phyloP scores from a whole-genome alignment of 2,888 invertebrate genomes.

The Luperina testacea region DNA sequence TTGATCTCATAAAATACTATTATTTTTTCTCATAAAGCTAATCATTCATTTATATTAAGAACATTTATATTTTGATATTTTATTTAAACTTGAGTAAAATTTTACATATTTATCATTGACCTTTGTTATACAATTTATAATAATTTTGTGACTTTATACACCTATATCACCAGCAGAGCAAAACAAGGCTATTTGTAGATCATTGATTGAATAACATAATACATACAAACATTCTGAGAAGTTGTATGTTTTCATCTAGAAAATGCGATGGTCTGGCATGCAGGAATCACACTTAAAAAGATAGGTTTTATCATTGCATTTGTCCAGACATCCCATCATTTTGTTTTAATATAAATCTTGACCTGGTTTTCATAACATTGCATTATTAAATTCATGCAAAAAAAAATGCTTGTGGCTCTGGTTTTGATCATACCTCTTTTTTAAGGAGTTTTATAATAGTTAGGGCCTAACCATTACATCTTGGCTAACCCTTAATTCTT shows the following conservation, averaged over 20 bases:
- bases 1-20: neutral
- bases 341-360: neutral
- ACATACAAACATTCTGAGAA: neutral
- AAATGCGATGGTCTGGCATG: neutral
- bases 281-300: neutral
- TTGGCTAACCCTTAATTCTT: neutral
- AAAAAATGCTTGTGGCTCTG: too few species aligned
- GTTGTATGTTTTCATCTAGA: neutral
- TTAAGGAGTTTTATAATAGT: neutral
- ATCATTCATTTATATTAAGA: neutral
- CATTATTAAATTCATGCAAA: neutral
- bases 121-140: conserved; percentile 15
- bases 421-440: neutral
- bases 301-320: neutral
- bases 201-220: neutral
- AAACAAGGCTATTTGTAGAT: conserved; percentile 12
- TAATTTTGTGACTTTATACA: neutral
- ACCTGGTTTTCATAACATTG: neutral
- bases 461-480: neutral
- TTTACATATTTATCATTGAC: conserved; percentile 5
- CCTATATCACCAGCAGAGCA: conserved; percentile 1
- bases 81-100: neutral
- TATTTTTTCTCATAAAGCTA: neutral
- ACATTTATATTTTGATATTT: neutral
- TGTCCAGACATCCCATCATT: neutral